Evolutionary conservation across 2,113 vertebrate genomes (phyloP).

Genomic region (Gnathonemus echidnorhynchus): DNA sequence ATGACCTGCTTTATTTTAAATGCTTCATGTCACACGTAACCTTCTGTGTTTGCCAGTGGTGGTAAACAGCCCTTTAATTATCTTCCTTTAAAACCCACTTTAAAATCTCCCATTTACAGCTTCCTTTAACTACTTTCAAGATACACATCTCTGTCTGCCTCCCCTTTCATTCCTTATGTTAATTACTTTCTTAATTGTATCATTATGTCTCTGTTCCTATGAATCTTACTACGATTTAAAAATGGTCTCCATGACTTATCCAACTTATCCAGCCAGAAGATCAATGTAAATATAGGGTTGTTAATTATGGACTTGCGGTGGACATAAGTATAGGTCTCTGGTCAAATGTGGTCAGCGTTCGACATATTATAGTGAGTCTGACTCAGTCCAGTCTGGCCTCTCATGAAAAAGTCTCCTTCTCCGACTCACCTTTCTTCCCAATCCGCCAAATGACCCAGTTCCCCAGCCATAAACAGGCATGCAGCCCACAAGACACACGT

Average conservation of each 20-base stretch:
- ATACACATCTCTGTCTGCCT: not conserved
- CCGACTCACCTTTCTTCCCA: not conserved
- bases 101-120: not conserved
- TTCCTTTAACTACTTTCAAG: not conserved
- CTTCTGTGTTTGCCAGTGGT: not conserved
- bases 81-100: not conserved
- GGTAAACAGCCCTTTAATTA: not conserved
- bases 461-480: not conserved
- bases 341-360: constrained; percentile 21
- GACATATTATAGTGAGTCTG: constrained; percentile 45
- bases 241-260: constrained; percentile 22
- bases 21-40: not conserved
- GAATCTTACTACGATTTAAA: not conserved
- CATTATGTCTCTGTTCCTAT: not conserved
- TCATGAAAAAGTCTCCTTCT: constrained; percentile 18
- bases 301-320: not conserved
- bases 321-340: not conserved
- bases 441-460: not conserved
- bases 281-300: not conserved
- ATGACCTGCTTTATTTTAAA: not conserved
- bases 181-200: constrained; percentile 34
- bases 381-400: constrained; percentile 47
- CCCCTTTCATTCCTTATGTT: constrained; percentile 18
- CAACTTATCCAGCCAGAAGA: not conserved
- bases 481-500: not conserved